Base-by-base conservation (phyloP, 2,888 invertebrate species). In the Metopia argyrocephala region DNA sequence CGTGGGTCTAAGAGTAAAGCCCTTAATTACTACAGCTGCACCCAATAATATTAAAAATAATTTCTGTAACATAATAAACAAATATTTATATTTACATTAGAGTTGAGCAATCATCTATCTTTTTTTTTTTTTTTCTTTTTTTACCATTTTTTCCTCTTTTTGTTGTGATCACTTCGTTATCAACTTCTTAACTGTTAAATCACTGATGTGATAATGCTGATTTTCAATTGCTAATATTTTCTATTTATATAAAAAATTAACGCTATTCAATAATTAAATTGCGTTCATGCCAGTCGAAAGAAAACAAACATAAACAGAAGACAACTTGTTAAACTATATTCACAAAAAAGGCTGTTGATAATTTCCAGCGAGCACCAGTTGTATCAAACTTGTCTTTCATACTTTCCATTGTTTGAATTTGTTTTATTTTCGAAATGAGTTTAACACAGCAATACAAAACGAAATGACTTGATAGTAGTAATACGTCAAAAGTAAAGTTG, bases 11-110 rank as follows among this genome's bases (percentile, higher is more conserved):
- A 84, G 70, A 3, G 84, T 84, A 68, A 84, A 83, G 38, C 85
- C 86, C 50, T 85, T 84, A 4, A 81, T 69, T 66, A 88, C 84
- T 52, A 87, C 81, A 12, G 86, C 78, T 73, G 84, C 78, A 46
- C 56, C 66, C 21, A 76, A 6, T 78, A 82, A 79, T 52, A 87
- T 83, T 61, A 87, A 79, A 76, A 86, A 86, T 83, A 86, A 71
- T 86, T 86, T 88, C 89, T 88, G 66, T 4, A 76, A 66, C 3
- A 12, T 12, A 31, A 12, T 31, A 38, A 38, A 12, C n/a, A 28
- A 57, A 27, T 46, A 48, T 23, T 25, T 62, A 6, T 27, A 46
- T 15, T 28, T 21, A 18, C n/a, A n/a, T n/a, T n/a, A n/a, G n/a
- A n/a, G n/a, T n/a, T n/a, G n/a, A n/a, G n/a, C n/a, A n/a, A n/a